Conservation (phyloP, 1,140 invertebrate genomes). For the Plectrocnemia conspersa region DNA sequence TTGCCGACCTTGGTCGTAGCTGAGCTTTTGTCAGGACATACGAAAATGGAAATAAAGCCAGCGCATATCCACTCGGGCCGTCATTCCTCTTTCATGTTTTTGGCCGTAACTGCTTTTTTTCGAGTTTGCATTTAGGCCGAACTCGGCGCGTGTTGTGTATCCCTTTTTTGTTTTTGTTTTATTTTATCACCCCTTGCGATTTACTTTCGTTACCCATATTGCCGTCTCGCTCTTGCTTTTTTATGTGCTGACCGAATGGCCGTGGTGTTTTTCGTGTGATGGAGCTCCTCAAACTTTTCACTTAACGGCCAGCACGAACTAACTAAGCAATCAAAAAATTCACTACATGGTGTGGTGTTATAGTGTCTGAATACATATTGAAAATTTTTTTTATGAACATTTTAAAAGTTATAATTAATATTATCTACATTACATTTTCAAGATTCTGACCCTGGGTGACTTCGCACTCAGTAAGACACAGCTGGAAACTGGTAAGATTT, state of each 20-base stretch:
- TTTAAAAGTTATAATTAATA: no score
- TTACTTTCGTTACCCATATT: constrained; percentile 30
- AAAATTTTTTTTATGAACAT: no score
- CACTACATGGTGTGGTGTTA: no score
- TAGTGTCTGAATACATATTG: no score
- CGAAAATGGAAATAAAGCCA: constrained; percentile 17
- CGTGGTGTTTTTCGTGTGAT: constrained; percentile 14
- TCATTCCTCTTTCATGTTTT: constrained; percentile 30
- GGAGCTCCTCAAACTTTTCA: constrained; percentile 28
- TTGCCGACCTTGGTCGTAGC: background rate
- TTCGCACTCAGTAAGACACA: no score
- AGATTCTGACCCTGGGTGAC: no score
- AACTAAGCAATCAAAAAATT: no score
- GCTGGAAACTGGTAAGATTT: no score
- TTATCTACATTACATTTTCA: no score
- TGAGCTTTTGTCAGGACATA: background rate
- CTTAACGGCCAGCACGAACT: constrained; percentile 22
- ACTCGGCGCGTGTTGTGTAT: constrained; percentile 15
- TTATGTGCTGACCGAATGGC: no score
- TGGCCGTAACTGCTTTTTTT: constrained; percentile 22
- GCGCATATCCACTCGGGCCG: constrained; percentile 13
- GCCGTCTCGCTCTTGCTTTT: no score
- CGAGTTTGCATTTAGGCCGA: constrained; percentile 22
- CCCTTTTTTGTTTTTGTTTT: constrained; percentile 30
- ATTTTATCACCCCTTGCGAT: constrained; percentile 28